Conservation (phyloP, 2,113 vertebrate genomes). For the Mesocricetus auratus region DNA sequence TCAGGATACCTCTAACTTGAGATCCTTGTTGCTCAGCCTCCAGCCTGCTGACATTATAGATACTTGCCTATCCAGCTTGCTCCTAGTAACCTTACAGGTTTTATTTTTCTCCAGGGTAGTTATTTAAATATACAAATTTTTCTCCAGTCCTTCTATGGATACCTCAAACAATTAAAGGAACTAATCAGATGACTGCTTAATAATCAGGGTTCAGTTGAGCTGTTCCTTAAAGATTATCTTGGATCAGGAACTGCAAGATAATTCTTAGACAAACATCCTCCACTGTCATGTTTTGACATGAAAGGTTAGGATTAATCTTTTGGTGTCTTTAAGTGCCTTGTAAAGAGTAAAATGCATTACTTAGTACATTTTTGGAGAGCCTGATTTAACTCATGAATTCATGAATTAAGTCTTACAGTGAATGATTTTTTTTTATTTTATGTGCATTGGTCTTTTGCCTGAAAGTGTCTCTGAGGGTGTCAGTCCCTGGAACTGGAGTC, state of each 20-base stretch:
- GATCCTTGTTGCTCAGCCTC: background rate
- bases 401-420: background rate
- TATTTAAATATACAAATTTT: background rate
- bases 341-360: conserved; percentile 47
- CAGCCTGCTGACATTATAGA: background rate
- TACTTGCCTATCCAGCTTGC: background rate
- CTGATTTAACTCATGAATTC: conserved; percentile 49
- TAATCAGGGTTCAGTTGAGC: background rate
- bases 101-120: background rate
- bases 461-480: no score
- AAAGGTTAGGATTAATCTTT: conserved; percentile 19
- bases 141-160: background rate
- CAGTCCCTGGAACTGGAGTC: background rate
- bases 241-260: background rate
- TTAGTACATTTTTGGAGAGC: background rate
- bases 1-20: background rate
- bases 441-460: background rate
- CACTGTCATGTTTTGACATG: background rate
- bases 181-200: background rate
- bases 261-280: conserved; percentile 51
- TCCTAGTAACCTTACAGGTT: background rate
- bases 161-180: conserved; percentile 36
- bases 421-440: background rate
- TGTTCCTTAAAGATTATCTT: conserved; percentile 19
- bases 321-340: conserved; percentile 1